phyloP scores from a whole-genome alignment of 2,888 invertebrate genomes.

The Ceramica pisi region DNA sequence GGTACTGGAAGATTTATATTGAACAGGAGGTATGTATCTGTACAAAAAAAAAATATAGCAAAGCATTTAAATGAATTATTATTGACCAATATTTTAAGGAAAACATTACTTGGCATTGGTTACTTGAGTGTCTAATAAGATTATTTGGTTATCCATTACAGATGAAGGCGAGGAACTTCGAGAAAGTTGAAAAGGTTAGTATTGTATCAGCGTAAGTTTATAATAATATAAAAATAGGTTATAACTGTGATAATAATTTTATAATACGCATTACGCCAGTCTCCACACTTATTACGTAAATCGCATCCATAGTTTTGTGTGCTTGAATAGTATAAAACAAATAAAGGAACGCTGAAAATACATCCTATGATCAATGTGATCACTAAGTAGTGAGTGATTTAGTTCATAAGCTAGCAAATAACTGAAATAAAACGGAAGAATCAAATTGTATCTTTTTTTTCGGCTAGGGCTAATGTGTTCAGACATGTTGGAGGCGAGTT shows the following conservation, averaged over 20 bases:
- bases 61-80: neutral
- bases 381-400: constrained; percentile 17
- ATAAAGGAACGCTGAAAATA: neutral
- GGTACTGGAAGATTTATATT: constrained; percentile 99
- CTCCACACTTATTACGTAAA: neutral
- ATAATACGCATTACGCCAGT: neutral
- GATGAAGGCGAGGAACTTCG: constrained; percentile 99
- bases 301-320: constrained; percentile 14
- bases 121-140: too few species aligned
- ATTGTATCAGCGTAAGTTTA: constrained; percentile 72
- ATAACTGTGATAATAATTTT: constrained; percentile 68
- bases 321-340: constrained; percentile 18
- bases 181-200: constrained; percentile 99
- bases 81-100: too few species aligned
- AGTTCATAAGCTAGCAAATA: constrained; percentile 53
- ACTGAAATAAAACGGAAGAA: constrained; percentile 81
- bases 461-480: constrained; percentile 88
- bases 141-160: constrained; percentile 87
- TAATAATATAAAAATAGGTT: constrained; percentile 42
- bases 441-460: constrained; percentile 83
- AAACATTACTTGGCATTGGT: too few species aligned
- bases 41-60: neutral
- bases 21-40: constrained; percentile 95
- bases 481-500: constrained; percentile 88
- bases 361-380: constrained; percentile 30